phyloP scores from a whole-genome alignment of 2,888 invertebrate genomes.

The Pollenia amentaria region DNA sequence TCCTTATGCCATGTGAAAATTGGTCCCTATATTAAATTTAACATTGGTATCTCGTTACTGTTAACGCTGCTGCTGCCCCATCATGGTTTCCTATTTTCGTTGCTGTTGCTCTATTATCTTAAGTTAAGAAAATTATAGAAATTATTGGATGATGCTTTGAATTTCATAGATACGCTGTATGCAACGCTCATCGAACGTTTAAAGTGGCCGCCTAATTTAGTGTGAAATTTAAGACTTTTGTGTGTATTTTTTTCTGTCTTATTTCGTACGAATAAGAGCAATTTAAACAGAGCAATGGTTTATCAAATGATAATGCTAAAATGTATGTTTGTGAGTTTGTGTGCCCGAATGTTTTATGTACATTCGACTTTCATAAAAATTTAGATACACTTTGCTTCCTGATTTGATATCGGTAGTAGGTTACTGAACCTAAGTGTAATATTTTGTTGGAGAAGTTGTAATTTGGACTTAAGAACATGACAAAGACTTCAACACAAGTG shows the following conservation, averaged over 20 bases:
- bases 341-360: conserved; percentile 4
- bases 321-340: background rate
- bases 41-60: conserved; percentile 55
- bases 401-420: conserved; percentile 52
- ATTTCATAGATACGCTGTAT: conserved; percentile 69
- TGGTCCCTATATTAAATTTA: conserved; percentile 60
- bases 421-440: conserved; percentile 1
- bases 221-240: conserved; percentile 72
- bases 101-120: conserved; percentile 70
- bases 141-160: conserved; percentile 72
- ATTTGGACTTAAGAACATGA: background rate
- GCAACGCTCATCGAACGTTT: conserved; percentile 62
- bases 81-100: background rate
- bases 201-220: conserved; percentile 73
- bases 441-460: background rate
- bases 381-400: conserved; percentile 56
- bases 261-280: conserved; percentile 40
- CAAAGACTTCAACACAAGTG: background rate
- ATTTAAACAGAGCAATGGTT: conserved; percentile 49
- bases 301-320: conserved; percentile 60
- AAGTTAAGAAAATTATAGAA: conserved; percentile 74
- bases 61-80: conserved; percentile 15
- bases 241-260: conserved; percentile 19
- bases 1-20: conserved; percentile 73
- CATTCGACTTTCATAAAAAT: conserved; percentile 31